Conservation (phyloP, 2,888 invertebrate species). For the Limnephilus auricula region DNA sequence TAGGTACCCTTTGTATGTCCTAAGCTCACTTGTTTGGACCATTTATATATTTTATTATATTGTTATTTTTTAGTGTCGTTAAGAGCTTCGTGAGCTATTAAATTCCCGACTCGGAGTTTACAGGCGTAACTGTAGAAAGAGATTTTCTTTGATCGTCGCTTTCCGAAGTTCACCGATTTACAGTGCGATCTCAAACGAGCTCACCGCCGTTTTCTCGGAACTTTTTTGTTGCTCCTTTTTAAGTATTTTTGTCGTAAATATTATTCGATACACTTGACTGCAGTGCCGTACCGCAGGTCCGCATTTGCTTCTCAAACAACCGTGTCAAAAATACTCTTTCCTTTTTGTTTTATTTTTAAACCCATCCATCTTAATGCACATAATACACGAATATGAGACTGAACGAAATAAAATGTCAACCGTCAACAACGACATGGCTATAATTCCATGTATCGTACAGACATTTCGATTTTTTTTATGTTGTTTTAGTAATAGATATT, state of each 20-base stretch:
- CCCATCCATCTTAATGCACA: too few species aligned
- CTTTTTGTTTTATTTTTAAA: too few species aligned
- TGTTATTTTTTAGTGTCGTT: conserved; percentile 36
- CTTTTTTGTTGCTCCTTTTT: conserved; percentile 55
- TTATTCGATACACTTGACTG: conserved; percentile 55
- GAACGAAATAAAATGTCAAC: too few species aligned
- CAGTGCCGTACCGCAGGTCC: conserved; percentile 31
- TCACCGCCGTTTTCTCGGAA: conserved; percentile 55
- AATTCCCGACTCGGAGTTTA: background rate
- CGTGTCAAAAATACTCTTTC: too few species aligned
- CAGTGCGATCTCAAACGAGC: conserved; percentile 21
- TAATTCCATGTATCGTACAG: too few species aligned
- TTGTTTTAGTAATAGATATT: too few species aligned
- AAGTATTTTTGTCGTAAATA: conserved; percentile 58
- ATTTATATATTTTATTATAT: conserved; percentile 28
- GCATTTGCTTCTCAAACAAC: background rate
- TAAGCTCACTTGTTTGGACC: conserved; percentile 2
- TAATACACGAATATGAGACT: too few species aligned
- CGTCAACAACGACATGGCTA: too few species aligned
- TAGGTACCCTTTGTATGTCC: too few species aligned
- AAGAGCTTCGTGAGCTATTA: conserved; percentile 31
- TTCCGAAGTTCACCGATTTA: conserved; percentile 23
- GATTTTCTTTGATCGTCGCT: conserved; percentile 31
- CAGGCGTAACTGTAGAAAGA: conserved; percentile 28
- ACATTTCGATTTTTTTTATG: too few species aligned